Evolutionary conservation across 1,140 invertebrate species (phyloP).

Genomic region (Luehdorfia chinensis): DNA sequence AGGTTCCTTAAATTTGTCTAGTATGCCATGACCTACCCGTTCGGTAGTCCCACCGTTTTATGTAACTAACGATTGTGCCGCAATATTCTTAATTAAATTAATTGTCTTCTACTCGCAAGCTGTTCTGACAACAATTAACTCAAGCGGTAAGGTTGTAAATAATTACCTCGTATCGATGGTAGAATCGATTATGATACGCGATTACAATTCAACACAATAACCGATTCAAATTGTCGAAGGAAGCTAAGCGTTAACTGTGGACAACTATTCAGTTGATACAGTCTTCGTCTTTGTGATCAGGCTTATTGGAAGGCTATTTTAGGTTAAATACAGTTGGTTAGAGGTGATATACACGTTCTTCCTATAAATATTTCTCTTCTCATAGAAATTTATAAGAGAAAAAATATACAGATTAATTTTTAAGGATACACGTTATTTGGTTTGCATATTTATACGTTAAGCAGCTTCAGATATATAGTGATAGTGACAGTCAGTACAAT

Average conservation of each 20-base stretch:
- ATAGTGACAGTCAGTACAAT: too few species aligned
- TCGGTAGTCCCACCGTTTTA: slow-evolving; percentile 31
- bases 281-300: slow-evolving; percentile 2
- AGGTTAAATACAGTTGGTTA: neutral
- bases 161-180: slow-evolving; percentile 54
- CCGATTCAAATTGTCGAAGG: slow-evolving; percentile 47
- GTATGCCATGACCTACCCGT: slow-evolving; percentile 24
- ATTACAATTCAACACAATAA: slow-evolving; percentile 48
- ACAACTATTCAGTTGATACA: neutral
- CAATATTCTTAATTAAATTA: slow-evolving; percentile 58
- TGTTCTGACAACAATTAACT: slow-evolving; percentile 49
- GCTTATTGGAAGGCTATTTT: neutral
- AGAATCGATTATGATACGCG: slow-evolving; percentile 45
- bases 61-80: slow-evolving; percentile 36
- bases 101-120: slow-evolving; percentile 32
- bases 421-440: too few species aligned
- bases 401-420: too few species aligned
- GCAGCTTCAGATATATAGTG: too few species aligned
- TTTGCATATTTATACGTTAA: too few species aligned
- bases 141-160: slow-evolving; percentile 56
- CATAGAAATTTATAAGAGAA: too few species aligned
- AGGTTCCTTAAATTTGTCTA: too few species aligned
- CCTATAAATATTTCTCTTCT: too few species aligned
- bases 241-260: slow-evolving; percentile 26
- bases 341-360: too few species aligned